phyloP scores from a whole-genome alignment of 2,888 invertebrate genomes.

The Polymixis lichenea region DNA sequence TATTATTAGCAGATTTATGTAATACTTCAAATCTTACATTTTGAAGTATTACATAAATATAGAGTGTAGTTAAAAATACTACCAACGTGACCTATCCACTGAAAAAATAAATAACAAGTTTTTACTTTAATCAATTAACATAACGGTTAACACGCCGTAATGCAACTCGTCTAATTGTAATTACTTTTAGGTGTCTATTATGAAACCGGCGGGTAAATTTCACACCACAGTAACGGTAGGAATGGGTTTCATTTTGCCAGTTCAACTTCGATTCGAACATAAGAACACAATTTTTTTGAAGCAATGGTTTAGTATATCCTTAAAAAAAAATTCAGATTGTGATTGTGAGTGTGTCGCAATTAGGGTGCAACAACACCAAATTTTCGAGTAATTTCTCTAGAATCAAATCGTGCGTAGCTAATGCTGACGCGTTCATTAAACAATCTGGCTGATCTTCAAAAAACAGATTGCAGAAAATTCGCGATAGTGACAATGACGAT shows the following conservation, averaged over 20 bases:
- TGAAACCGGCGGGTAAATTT: not conserved
- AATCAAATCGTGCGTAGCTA: not conserved
- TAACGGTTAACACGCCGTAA: slow-evolving; percentile 7
- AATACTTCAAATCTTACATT: slow-evolving; percentile 5
- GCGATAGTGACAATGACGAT: slow-evolving; percentile 41
- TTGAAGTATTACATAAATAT: not conserved
- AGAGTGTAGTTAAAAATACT: not conserved
- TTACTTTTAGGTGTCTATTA: slow-evolving; percentile 19
- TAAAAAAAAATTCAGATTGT: too few species aligned
- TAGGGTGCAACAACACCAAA: not conserved
- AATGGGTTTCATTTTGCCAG: too few species aligned
- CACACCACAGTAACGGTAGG: too few species aligned
- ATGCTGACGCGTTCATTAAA: slow-evolving; percentile 17
- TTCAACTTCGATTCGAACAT: too few species aligned
- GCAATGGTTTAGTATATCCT: too few species aligned
- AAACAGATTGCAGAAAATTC: slow-evolving; percentile 22
- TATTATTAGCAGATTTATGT: slow-evolving; percentile 29
- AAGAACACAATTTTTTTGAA: too few species aligned
- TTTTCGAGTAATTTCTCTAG: slow-evolving; percentile 12
- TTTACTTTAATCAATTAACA: slow-evolving; percentile 15
- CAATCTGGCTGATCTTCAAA: slow-evolving; percentile 18
- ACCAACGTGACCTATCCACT: not conserved
- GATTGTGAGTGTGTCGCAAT: too few species aligned
- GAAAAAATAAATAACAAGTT: slow-evolving; percentile 10
- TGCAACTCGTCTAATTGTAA: slow-evolving; percentile 10